Percentiles rank a stretch among this genome's conserved stretches.
Conservation (phyloP, 2,113 vertebrate species). For the Dendrocopos noguchii region DNA sequence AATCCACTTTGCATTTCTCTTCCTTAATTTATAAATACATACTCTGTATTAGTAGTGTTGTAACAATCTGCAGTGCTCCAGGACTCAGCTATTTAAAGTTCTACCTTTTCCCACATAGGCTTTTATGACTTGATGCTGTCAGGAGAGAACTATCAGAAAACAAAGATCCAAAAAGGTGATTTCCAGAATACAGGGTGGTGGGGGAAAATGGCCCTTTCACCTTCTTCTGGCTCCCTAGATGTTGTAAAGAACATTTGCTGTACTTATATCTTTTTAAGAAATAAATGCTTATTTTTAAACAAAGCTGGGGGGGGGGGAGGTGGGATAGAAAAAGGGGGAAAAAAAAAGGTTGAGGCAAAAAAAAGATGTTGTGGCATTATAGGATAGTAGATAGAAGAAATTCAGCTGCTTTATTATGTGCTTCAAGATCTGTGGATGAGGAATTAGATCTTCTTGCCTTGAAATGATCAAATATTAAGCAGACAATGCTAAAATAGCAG, state of each 20-base stretch:
- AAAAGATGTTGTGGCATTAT: background rate
- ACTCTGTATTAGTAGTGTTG: background rate
- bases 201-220: background rate
- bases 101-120: background rate
- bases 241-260: background rate
- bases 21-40: background rate
- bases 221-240: background rate
- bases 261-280: background rate
- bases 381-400: background rate
- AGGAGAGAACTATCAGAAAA: background rate
- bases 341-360: background rate
- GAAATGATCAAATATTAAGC: background rate
- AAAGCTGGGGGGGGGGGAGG: background rate
- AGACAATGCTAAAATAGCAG: background rate
- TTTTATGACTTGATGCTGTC: background rate
- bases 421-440: background rate
- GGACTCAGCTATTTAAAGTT: background rate
- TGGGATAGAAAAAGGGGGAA: background rate
- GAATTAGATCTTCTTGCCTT: background rate
- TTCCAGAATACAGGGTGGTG: background rate
- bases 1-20: background rate
- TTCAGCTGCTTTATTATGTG: background rate
- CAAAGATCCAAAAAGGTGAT: background rate
- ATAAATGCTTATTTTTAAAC: background rate
- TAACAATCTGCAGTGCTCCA: background rate